Percentiles rank a stretch among this genome's conserved stretches.
These are phyloP conservation scores for Anseranas semipalmata DNA, from an alignment of 2,113 vertebrate species.

Conservation along the genomic window DNA sequence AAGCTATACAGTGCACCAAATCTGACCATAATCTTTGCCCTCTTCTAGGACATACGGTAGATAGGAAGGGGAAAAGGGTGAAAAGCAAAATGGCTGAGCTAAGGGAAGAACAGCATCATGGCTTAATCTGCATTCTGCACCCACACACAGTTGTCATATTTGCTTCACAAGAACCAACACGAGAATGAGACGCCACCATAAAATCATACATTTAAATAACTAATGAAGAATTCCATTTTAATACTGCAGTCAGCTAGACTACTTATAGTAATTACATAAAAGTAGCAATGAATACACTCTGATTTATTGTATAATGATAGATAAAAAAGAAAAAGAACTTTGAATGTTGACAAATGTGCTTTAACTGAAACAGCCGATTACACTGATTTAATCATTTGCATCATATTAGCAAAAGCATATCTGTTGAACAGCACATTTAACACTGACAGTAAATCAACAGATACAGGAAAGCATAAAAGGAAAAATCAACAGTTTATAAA, in stretches of 20 bases:
- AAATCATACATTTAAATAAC: not conserved
- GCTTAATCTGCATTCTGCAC: not conserved
- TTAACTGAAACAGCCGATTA: not conserved
- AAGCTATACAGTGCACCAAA: not conserved
- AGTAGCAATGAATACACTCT: not conserved
- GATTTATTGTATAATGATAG: not conserved
- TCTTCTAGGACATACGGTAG: not conserved
- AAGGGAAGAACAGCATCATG: not conserved
- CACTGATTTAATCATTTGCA: not conserved
- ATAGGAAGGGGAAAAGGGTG: not conserved
- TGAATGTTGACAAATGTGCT: not conserved
- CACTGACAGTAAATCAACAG: not conserved
- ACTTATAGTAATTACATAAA: not conserved
- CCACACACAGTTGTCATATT: not conserved
- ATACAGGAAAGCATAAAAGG: not conserved
- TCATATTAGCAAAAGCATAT: not conserved
- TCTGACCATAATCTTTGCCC: not conserved
- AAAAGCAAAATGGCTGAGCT: not conserved
- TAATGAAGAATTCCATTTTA: not conserved
- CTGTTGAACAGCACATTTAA: not conserved
- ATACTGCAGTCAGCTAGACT: not conserved
- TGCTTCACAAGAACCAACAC: not conserved
- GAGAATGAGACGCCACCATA: not conserved
- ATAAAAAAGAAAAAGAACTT: not conserved
- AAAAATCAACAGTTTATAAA: not conserved